Base-by-base conservation (phyloP, 1,140 invertebrate species). In the Zophobas atratus region DNA sequence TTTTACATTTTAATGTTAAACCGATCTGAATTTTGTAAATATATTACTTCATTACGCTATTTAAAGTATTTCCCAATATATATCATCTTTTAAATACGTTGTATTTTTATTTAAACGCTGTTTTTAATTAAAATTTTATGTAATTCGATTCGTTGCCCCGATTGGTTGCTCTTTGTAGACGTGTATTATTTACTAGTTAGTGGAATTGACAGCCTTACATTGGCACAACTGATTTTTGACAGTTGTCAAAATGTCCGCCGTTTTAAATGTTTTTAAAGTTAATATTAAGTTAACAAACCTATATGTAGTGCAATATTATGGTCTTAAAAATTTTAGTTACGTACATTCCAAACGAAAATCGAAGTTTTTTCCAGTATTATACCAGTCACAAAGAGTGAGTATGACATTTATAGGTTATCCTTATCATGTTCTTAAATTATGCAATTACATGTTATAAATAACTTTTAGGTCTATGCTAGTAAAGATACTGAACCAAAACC, bases 241-340 rank as follows among this genome's bases (percentile, higher is more conserved):
- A 72, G 8, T 32, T 67, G 60, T 78, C 67, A 77, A 57, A 70
- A 82, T 82, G 81, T 80, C 78, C 71, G 55, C 80, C 49, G 77
- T 81, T 67, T 76, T 81, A 81, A 72, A 80, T 82, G 79, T 82
- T 78, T 80, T 74, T 78, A 79, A 82, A 77, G 70, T 81, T 79
- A 81, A 82, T 77, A 67, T 76, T 71, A 82, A 79, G 79, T 75
- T 81, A 70, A 56, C 82, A 70, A 76, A 77, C 67, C 46, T 70
- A 36, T 33, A 77, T 80, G 67, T 79, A 77, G 81, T 74, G 73
- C 49, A 41, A 5, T 41, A 49, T 41, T 56, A 79, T 55, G 74
- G 34, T 53, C 51, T 8, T 67, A 71, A 80, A 77, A 81, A 78
- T 49, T 82, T 78, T 51, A 76, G 72, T 49, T 49, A 77, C 53